Evolutionary conservation across 2,797 vertebrate species (phyloP), one percentile per base, ranked within the genome.

Genomic region (Gallirallus australis): DNA sequence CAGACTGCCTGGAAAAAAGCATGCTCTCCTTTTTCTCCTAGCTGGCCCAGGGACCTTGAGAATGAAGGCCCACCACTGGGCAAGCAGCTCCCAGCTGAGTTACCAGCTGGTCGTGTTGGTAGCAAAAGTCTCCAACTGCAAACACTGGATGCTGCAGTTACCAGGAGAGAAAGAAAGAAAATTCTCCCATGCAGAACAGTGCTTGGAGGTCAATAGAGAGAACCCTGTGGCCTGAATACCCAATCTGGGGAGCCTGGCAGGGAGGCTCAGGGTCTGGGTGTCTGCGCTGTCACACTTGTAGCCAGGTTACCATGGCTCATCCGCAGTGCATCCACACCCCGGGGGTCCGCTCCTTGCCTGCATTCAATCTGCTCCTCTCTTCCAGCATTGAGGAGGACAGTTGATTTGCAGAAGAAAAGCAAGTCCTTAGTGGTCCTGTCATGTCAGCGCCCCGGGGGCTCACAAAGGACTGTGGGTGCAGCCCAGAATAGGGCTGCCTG

Each of bases 221-320:
- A 92, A 78, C 19, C 88, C 85, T 86, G 88, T 28, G 89, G 93
- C 50, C 82, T 97, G 95, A 97, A 97, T 97, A 91, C 82, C 71
- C 96, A 94, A 39, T 48, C 53, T 82, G 86, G 85, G 87, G 70
- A 90, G 69, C 70, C 82, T 86, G 82, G 90, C 96, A 92, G 81
- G 76, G 83, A 82, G 35, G 75, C 82, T 82, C 3, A 3, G 91
- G 90, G 66, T 77, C 79, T 54, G 89, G 82, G 82, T 86, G 85
- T 89, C 95, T 97, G 95, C 78, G 15, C 60, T 80, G 91, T 48
- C 78, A 72, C 88, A 57, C 81, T 96, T 82, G 94, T 47, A 97
- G 97, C 97, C 93, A 94, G 94, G 96, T 94, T 95, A 59, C 86
- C 93, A 83, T 76, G 71, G 94, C 94, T 97, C 94, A 94, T 52